Percentiles rank a stretch among this genome's conserved stretches.
Evolutionary conservation across 2,888 invertebrate genomes (phyloP).

Genomic region (Patella pellucida): DNA sequence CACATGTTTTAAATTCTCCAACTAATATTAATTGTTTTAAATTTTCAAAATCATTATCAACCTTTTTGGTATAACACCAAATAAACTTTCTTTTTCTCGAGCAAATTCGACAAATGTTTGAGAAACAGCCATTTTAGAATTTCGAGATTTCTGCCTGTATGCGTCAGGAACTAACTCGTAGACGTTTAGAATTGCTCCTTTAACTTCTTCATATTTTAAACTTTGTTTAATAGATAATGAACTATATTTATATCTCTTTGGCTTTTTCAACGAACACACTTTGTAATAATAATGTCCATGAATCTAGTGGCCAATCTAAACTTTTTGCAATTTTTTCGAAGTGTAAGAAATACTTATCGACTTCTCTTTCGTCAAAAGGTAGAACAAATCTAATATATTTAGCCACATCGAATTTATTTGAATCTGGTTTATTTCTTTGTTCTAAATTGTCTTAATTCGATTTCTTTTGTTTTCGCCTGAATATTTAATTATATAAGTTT

Average conservation of each 20-base stretch:
- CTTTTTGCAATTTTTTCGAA: too few relatives aligned
- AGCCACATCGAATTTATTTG: too few relatives aligned
- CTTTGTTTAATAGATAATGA: slow-evolving; percentile 21
- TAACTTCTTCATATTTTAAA: slow-evolving; percentile 30
- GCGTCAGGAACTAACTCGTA: slow-evolving; percentile 39
- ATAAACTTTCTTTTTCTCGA: slow-evolving; percentile 29
- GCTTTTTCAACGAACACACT: neutral
- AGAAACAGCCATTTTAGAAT: slow-evolving; percentile 19
- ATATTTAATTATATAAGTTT: too few relatives aligned
- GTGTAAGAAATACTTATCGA: too few relatives aligned
- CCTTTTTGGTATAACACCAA: slow-evolving; percentile 13
- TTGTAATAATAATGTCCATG: too few relatives aligned
- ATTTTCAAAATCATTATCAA: slow-evolving; percentile 14
- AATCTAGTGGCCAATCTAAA: too few relatives aligned
- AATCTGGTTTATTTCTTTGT: too few relatives aligned
- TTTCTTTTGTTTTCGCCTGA: too few relatives aligned
- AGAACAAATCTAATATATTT: too few relatives aligned
- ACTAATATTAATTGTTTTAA: slow-evolving; percentile 21
- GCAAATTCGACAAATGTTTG: slow-evolving; percentile 37
- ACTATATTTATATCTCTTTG: too few relatives aligned
- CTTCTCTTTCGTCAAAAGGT: too few relatives aligned
- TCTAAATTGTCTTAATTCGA: too few relatives aligned
- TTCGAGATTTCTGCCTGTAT: slow-evolving; percentile 37
- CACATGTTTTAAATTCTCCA: slow-evolving; percentile 22
- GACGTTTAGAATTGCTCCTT: slow-evolving; percentile 30